A percentile compares a stretch with the other conserved stretches of the same genome.
Conservation (phyloP, 1,140 invertebrate species). For the Zaprionus ghesquierei region DNA sequence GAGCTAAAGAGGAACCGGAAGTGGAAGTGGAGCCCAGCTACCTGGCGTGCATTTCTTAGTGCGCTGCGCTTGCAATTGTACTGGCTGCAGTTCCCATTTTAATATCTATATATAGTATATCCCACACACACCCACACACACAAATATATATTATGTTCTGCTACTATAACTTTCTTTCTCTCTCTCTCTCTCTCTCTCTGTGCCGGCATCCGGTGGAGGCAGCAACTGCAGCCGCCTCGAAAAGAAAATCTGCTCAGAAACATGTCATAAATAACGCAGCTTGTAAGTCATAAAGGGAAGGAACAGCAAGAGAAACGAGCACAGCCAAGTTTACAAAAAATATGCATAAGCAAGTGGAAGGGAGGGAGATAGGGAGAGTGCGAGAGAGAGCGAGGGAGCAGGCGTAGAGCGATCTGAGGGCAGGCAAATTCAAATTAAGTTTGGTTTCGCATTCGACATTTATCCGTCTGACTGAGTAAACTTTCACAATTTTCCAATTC, state of each 20-base stretch:
- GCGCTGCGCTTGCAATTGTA: background rate
- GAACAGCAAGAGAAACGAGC: background rate
- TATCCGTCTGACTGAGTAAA: background rate
- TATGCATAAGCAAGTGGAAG: slow-evolving; percentile 3
- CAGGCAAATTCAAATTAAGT: slow-evolving; percentile 25
- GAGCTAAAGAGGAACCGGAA: background rate
- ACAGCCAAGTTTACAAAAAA: background rate
- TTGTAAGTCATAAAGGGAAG: slow-evolving; percentile 45
- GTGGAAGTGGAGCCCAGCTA: slow-evolving; percentile 34
- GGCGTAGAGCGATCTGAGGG: slow-evolving; percentile 7
- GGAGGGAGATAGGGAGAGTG: background rate
- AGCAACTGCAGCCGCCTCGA: background rate
- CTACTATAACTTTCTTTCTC: slow-evolving; percentile 13
- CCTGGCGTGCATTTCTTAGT: slow-evolving; percentile 43
- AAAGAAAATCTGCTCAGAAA: slow-evolving; percentile 26
- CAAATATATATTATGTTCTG: slow-evolving; percentile 1
- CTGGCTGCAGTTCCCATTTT: slow-evolving; percentile 1
- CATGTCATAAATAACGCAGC: slow-evolving; percentile 65
- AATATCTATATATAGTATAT: slow-evolving; percentile 1
- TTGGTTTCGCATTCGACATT: background rate
- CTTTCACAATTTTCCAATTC: background rate
- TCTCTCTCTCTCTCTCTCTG: background rate
- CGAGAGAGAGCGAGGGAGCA: background rate
- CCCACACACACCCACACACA: background rate
- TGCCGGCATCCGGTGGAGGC: background rate